Percentiles rank a stretch among this genome's conserved stretches.
These are phyloP conservation scores for Eupeodes latifasciatus DNA, from an alignment of 2,888 invertebrate genomes.

Conservation along the genomic window DNA sequence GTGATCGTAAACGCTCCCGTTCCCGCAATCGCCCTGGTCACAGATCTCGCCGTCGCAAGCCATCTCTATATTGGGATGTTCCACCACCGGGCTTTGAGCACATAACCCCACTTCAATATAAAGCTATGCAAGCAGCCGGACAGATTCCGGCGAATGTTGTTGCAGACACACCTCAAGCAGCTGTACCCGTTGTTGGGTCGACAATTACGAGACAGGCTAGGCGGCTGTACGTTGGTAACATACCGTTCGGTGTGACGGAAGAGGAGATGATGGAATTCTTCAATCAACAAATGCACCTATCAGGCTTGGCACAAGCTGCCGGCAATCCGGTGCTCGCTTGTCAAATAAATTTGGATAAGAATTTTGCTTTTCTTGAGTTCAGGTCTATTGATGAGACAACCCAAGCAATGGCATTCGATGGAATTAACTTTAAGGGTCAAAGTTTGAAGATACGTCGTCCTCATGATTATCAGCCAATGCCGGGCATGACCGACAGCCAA, in stretches of 20 bases:
- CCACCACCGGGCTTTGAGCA: constrained; percentile 99
- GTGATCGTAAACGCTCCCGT: constrained; percentile 84
- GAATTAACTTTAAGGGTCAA: constrained; percentile 99
- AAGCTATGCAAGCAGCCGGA: constrained; percentile 95
- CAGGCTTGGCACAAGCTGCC: constrained; percentile 97
- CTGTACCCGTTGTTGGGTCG: constrained; percentile 98
- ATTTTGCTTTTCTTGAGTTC: constrained; percentile 99
- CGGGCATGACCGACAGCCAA: constrained; percentile 95
- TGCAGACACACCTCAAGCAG: constrained; percentile 96
- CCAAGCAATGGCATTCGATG: constrained; percentile 99
- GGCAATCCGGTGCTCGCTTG: constrained; percentile 99
- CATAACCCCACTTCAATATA: constrained; percentile 97
- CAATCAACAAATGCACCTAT: constrained; percentile 99
- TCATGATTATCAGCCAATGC: constrained; percentile 99
- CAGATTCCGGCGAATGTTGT: constrained; percentile 97
- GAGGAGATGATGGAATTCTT: constrained; percentile 99
- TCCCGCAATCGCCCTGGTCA: constrained; percentile 80
- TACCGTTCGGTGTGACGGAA: constrained; percentile 99
- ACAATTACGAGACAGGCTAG: constrained; percentile 97
- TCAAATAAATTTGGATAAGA: constrained; percentile 99
- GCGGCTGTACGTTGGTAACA: constrained; percentile 97
- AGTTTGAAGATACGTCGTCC: constrained; percentile 98
- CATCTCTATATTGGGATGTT: constrained; percentile 99
- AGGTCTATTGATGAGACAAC: constrained; percentile 99
- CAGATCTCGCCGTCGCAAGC: constrained; percentile 91